Evolutionary conservation across 2,113 vertebrate genomes (phyloP).

Genomic region (Falcunculus frontatus): DNA sequence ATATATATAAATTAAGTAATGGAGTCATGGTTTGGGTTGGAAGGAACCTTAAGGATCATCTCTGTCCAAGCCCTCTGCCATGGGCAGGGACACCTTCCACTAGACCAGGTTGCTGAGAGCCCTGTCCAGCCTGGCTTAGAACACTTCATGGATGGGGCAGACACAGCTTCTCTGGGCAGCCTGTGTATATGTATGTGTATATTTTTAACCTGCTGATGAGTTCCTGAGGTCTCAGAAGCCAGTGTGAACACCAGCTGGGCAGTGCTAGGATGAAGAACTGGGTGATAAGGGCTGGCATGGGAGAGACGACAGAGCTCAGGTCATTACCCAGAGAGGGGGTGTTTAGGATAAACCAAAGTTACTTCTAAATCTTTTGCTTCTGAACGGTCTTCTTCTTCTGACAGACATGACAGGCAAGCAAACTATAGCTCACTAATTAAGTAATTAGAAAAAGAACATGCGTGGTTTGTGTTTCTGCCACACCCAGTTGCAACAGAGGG

Average conservation of each 20-base stretch:
- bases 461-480: background rate
- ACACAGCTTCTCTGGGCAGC: background rate
- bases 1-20: background rate
- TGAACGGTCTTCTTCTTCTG: background rate
- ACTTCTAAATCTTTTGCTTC: background rate
- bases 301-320: background rate
- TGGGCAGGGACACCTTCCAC: background rate
- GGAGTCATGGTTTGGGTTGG: background rate
- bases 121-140: background rate
- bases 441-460: background rate
- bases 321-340: background rate
- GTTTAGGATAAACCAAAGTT: background rate
- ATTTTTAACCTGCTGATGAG: background rate
- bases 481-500: background rate
- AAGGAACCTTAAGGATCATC: background rate
- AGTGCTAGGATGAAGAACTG: background rate
- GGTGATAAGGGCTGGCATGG: background rate
- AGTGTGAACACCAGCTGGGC: background rate
- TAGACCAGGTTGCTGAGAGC: background rate
- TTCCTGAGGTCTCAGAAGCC: background rate
- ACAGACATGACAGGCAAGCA: background rate
- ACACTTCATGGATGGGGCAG: background rate
- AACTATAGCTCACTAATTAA: background rate
- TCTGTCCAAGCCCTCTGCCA: background rate
- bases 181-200: fast-evolving